Evolutionary conservation across 2,113 vertebrate genomes (phyloP), one percentile per base, ranked within the genome.

Genomic region (Pholis gunnellus): DNA sequence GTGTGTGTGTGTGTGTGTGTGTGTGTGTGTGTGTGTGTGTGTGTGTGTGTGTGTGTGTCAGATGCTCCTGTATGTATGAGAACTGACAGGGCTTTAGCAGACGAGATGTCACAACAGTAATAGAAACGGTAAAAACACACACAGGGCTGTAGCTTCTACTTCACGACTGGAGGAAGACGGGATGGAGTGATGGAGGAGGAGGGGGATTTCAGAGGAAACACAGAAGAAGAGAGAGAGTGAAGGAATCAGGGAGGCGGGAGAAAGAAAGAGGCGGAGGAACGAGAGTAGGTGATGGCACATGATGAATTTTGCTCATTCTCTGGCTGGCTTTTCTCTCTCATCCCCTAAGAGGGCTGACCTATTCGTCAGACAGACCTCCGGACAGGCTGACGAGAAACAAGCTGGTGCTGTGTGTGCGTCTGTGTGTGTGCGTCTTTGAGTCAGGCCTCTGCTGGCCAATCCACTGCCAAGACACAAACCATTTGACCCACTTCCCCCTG

Each of bases 401-500:
- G 66, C 74, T 82, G 63, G 38, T 81, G 76, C 78, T 34, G 64
- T 85, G 70, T 68, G 73, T 76, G 63, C 46, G 50, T 75, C 34
- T 36, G 17, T 38, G 66, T 76, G 60, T 67, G n/a, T 72, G n/a
- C 27, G 59, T 77, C 15, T 87, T 31, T 75, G 69, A 73, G 54
- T 77, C 17, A 56, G 31, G 56, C 48, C 64, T 73, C 75, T 61
- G 69, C 78, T 78, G 84, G 61, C 70, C 84, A 81, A 82, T 87
- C 84, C 82, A 86, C 31, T 86, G 81, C 81, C 86, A 84, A 85
- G 75, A 81, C 86, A 83, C 60, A 6, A 72, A 84, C 54, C 38
- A 75, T 84, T 85, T 93, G 92, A 92, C 90, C 90, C 88, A 91
- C 83, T 91, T 90, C 81, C 81, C 81, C 52, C 50, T 18, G 31